Evolutionary conservation across 2,113 vertebrate genomes (phyloP).

Genomic region (Cebidichthys violaceus): DNA sequence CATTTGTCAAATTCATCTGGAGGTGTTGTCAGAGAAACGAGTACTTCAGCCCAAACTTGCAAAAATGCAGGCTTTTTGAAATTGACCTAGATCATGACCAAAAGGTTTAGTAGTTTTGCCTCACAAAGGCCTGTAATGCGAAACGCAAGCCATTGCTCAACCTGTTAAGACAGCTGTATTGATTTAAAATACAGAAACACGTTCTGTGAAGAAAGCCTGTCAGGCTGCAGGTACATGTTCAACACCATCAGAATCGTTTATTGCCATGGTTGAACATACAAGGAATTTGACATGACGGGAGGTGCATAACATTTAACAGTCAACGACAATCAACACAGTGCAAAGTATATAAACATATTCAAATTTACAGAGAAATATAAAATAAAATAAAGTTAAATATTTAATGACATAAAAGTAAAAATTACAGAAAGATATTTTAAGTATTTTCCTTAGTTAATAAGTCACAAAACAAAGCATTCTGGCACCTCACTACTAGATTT

Average conservation of each 20-base stretch:
- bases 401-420: not conserved
- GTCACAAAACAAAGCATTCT: not conserved
- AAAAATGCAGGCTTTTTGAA: not conserved
- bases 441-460: not conserved
- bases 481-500: not conserved
- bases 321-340: no score
- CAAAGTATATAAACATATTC: no score
- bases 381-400: no score
- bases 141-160: not conserved
- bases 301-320: no score
- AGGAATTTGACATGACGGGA: no score
- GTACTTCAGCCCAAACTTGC: not conserved
- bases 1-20: no score
- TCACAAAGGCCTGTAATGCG: not conserved
- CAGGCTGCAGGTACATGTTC: not conserved
- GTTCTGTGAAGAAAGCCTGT: no score
- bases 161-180: slow-evolving; percentile 9
- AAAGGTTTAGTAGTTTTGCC: not conserved
- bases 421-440: not conserved
- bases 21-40: not conserved
- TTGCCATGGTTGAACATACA: no score
- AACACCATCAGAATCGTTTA: no score
- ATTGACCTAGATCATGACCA: no score
- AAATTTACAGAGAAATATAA: no score
- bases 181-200: slow-evolving; percentile 28